A percentile compares a stretch with the other conserved stretches of the same genome.
phyloP scores from a whole-genome alignment of 2,888 invertebrate genomes.

The Trypoxylon attenuatum region DNA sequence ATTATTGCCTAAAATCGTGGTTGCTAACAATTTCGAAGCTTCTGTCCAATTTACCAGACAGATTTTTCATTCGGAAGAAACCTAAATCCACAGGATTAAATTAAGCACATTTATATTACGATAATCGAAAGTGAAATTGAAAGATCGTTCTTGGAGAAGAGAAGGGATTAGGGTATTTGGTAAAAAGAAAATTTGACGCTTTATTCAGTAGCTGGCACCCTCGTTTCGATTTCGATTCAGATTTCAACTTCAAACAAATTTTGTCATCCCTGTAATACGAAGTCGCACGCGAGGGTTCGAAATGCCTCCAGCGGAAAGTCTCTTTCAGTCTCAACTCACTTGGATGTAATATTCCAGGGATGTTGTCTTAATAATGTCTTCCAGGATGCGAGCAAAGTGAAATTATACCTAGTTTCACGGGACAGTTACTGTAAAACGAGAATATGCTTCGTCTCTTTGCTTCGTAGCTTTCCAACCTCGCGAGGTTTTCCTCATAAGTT shows the following conservation, averaged over 20 bases:
- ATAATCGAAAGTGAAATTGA: no score
- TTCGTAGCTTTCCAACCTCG: not conserved
- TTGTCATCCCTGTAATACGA: not conserved
- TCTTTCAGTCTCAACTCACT: not conserved
- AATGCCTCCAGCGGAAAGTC: conserved; percentile 8
- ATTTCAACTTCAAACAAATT: not conserved
- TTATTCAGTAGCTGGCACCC: no score
- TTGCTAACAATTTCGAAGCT: no score
- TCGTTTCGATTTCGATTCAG: no score
- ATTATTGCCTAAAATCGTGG: no score
- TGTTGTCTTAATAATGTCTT: conserved; percentile 38
- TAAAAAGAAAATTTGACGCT: no score
- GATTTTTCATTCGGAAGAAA: no score
- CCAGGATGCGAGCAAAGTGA: conserved; percentile 28
- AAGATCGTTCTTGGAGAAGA: no score
- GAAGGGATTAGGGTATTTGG: no score
- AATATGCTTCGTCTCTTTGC: not conserved
- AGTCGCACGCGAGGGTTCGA: not conserved
- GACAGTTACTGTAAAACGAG: conserved; percentile 4
- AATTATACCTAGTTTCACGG: conserved; percentile 26
- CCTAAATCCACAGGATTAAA: no score
- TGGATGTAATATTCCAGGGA: conserved; percentile 34
- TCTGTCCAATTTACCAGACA: no score
- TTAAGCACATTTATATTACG: no score
- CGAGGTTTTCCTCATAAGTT: not conserved